Evolutionary conservation across 2,113 vertebrate species (phyloP).

Genomic region (Entomyzon cyanotis): DNA sequence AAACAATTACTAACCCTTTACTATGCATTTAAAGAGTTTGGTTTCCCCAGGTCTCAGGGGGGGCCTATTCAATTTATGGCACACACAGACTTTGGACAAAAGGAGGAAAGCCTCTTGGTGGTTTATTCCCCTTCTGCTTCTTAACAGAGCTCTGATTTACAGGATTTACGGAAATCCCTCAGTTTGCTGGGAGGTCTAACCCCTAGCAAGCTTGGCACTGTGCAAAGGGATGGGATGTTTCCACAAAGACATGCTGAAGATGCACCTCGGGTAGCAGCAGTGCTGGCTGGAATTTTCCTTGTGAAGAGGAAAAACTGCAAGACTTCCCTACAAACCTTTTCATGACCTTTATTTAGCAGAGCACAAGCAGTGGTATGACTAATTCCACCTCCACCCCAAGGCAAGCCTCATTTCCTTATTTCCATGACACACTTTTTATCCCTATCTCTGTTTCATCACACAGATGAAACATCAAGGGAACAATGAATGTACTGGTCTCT

Average conservation of each 20-base stretch:
- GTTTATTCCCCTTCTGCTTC: neutral
- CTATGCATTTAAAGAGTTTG: neutral
- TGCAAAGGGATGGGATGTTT: neutral
- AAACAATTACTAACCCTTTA: constrained; percentile 52
- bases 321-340: neutral
- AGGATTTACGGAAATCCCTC: neutral
- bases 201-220: neutral
- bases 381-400: neutral
- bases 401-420: neutral
- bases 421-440: neutral
- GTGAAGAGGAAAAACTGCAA: neutral
- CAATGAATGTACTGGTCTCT: neutral
- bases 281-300: rapidly evolving
- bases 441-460: neutral
- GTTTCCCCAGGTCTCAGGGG: neutral
- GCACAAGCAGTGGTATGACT: neutral
- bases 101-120: neutral
- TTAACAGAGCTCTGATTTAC: neutral
- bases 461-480: neutral
- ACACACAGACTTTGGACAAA: neutral
- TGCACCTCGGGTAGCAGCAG: neutral
- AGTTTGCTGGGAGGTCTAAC: neutral
- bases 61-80: neutral
- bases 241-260: neutral
- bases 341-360: neutral